Evolutionary conservation across 2,888 invertebrate genomes (phyloP).

Genomic region (Anagyrus pseudococci): DNA sequence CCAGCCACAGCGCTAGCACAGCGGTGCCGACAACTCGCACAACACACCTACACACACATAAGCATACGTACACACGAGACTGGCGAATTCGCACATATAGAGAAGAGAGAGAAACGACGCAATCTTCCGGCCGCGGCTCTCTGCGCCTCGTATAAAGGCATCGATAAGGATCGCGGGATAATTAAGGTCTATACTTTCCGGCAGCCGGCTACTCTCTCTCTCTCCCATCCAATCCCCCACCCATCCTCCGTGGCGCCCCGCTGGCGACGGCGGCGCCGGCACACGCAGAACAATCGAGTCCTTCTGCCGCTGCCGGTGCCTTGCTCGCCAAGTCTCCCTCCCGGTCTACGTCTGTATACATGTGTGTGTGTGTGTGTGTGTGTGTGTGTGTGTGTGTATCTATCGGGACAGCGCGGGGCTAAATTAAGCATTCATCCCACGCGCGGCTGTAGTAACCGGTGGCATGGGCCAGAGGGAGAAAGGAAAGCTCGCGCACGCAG

Average conservation of each 20-base stretch:
- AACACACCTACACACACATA: no score
- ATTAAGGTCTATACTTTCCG: constrained; percentile 28
- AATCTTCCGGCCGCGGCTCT: no score
- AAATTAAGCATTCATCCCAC: constrained; percentile 33
- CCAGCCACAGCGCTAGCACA: no score
- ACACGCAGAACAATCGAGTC: not conserved
- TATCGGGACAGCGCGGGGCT: not conserved
- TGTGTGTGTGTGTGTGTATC: constrained; percentile 5
- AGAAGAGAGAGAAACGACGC: no score
- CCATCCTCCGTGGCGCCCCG: not conserved
- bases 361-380: not conserved
- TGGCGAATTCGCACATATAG: no score
- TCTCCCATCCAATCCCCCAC: not conserved
- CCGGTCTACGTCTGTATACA: no score
- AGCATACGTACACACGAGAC: no score
- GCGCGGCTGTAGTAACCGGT: constrained; percentile 11
- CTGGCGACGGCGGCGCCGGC: no score
- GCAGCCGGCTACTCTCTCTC: not conserved
- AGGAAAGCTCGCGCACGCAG: no score
- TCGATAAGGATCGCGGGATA: constrained; percentile 31
- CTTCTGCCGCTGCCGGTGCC: not conserved
- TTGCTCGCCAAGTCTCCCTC: no score
- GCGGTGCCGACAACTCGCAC: no score
- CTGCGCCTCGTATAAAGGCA: no score
- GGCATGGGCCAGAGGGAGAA: not conserved